Percentiles rank a stretch among this genome's conserved stretches.
phyloP scores from a whole-genome alignment of 2,888 invertebrate genomes.

The Tetramorium bicarinatum region DNA sequence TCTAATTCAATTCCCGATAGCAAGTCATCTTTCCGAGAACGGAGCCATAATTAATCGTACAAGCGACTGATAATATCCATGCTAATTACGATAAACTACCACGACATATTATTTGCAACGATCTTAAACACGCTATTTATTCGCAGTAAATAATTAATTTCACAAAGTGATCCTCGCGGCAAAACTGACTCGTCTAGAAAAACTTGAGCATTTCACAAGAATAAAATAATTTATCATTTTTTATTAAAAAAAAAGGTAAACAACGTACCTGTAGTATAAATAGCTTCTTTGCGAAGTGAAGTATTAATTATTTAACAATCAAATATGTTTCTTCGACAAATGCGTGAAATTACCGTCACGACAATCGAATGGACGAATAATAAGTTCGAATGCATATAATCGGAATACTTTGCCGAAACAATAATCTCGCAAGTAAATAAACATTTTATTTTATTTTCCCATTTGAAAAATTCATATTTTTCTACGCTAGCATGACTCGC shows the following conservation, averaged over 20 bases:
- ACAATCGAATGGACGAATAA: not conserved
- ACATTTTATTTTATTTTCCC: slow-evolving; percentile 9
- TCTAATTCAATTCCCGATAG: slow-evolving; percentile 68
- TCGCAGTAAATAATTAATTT: slow-evolving; percentile 19
- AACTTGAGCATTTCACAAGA: not conserved
- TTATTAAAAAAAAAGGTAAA: not conserved
- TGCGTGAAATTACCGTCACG: not conserved
- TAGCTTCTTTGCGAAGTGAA: not conserved
- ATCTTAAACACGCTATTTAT: slow-evolving; percentile 18
- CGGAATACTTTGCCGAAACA: not conserved
- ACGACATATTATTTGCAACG: slow-evolving; percentile 22
- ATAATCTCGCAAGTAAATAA: slow-evolving; percentile 19
- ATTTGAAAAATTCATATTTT: slow-evolving; percentile 24
- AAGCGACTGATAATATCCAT: slow-evolving; percentile 63
- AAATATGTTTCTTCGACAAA: not conserved
- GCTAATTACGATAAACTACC: slow-evolving; percentile 66
- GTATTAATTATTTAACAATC: not conserved
- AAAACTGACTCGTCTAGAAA: slow-evolving; percentile 12
- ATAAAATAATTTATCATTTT: not conserved
- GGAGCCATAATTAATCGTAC: slow-evolving; percentile 69
- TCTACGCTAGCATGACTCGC: slow-evolving; percentile 21
- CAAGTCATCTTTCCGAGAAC: slow-evolving; percentile 65
- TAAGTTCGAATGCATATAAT: not conserved
- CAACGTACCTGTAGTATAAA: not conserved
- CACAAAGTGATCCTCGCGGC: not conserved